phyloP scores from a whole-genome alignment of 2,888 invertebrate species.

The Caenorhabditis sp. region DNA sequence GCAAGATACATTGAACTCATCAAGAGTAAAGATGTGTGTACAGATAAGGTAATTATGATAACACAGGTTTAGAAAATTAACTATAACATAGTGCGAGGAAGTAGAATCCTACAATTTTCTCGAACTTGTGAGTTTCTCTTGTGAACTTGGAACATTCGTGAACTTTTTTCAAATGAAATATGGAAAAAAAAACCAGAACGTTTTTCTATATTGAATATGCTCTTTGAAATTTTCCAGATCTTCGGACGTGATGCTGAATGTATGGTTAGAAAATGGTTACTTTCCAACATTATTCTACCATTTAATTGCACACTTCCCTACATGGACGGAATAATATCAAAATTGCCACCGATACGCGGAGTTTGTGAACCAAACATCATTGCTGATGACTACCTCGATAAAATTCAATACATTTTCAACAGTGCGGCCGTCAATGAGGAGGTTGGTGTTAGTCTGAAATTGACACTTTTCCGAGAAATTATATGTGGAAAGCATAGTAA shows the following conservation, averaged over 20 bases:
- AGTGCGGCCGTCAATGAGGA: slow-evolving; percentile 60
- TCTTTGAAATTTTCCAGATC: slow-evolving; percentile 37
- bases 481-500: background rate
- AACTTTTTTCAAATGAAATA: too few relatives aligned
- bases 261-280: slow-evolving; percentile 64
- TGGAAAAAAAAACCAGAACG: too few relatives aligned
- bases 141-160: too few relatives aligned
- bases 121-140: too few relatives aligned
- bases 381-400: slow-evolving; percentile 60
- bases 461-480: background rate
- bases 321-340: slow-evolving; percentile 30
- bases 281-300: slow-evolving; percentile 60
- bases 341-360: slow-evolving; percentile 44
- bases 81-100: too few relatives aligned
- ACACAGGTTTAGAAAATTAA: too few relatives aligned
- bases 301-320: slow-evolving; percentile 67
- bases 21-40: slow-evolving; percentile 52
- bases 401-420: slow-evolving; percentile 64
- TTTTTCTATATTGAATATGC: too few relatives aligned
- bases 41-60: slow-evolving; percentile 30
- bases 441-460: slow-evolving; percentile 27
- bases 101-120: too few relatives aligned
- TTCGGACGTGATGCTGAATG: slow-evolving; percentile 62
- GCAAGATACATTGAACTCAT: slow-evolving; percentile 53
- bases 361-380: slow-evolving; percentile 56